Conservation (phyloP, 2,797 vertebrate species). For the Perdix hodgsoniae region DNA sequence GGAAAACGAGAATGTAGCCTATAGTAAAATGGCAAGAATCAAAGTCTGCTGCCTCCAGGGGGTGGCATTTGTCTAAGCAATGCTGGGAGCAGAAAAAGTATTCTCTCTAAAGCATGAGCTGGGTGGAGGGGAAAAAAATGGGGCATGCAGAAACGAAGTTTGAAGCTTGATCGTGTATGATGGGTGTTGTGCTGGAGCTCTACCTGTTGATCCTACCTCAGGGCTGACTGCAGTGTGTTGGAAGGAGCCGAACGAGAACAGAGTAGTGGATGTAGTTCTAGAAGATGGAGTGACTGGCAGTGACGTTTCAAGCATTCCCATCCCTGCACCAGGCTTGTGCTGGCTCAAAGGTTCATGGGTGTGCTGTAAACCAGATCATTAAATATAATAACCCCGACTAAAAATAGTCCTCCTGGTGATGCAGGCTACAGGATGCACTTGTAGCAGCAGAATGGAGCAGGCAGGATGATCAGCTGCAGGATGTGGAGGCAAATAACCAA, state of each 20-base stretch:
- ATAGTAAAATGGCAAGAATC: accelerated
- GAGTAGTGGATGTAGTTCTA: accelerated
- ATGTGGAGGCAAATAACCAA: neutral
- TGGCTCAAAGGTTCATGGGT: neutral
- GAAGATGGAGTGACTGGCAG: neutral
- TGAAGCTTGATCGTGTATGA: accelerated
- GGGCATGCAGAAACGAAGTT: neutral
- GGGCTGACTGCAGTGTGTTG: neutral
- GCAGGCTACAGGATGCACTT: accelerated
- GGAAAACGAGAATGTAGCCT: neutral
- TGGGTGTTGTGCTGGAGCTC: neutral
- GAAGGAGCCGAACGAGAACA: neutral
- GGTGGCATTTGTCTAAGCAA: neutral
- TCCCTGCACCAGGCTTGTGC: too few relatives aligned
- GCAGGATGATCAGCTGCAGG: neutral
- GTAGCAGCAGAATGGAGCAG: neutral
- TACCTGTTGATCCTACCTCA: neutral
- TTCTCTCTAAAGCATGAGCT: neutral
- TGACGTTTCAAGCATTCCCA: neutral
- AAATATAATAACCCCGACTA: neutral
- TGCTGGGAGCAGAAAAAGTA: neutral
- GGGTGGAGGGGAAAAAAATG: neutral
- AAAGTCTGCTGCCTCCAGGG: neutral
- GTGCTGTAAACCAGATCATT: neutral
- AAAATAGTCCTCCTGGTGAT: neutral